These are phyloP conservation scores for Silurus glanis DNA, from an alignment of 2,113 vertebrate species.

Conservation along the genomic window DNA sequence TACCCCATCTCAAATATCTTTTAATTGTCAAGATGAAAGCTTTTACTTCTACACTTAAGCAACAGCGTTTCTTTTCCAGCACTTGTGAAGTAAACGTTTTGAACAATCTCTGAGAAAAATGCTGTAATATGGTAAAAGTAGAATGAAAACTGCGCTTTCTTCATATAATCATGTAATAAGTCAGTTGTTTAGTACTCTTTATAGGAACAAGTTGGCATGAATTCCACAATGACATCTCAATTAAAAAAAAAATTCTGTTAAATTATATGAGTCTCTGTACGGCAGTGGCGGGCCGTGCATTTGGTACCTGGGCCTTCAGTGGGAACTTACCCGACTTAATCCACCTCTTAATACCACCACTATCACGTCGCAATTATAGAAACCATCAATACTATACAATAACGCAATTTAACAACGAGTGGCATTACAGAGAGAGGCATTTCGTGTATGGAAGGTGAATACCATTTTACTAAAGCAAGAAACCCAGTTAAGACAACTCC, in stretches of 20 bases:
- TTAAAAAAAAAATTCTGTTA: neutral
- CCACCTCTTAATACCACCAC: too few relatives aligned
- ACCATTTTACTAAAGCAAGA: too few relatives aligned
- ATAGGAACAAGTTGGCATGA: neutral
- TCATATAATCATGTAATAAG: constrained; percentile 2
- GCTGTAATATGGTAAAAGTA: neutral
- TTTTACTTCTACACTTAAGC: neutral
- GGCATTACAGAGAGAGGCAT: too few relatives aligned
- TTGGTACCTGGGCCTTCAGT: too few relatives aligned
- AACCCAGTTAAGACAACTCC: too few relatives aligned
- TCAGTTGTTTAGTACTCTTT: neutral
- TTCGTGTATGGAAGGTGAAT: too few relatives aligned
- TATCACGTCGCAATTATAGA: too few relatives aligned
- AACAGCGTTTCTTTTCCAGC: neutral
- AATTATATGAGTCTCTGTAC: neutral
- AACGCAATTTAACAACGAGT: too few relatives aligned
- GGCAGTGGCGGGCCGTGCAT: too few relatives aligned
- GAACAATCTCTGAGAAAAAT: neutral
- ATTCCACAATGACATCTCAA: neutral
- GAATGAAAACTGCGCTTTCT: neutral
- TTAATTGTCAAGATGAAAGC: neutral
- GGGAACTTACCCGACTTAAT: too few relatives aligned
- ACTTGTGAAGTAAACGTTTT: neutral
- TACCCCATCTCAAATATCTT: neutral
- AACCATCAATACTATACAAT: too few relatives aligned